Evolutionary conservation across 2,888 invertebrate genomes (phyloP), one percentile per base, ranked within the genome.

Genomic region (Sinohyriopsis cumingii): DNA sequence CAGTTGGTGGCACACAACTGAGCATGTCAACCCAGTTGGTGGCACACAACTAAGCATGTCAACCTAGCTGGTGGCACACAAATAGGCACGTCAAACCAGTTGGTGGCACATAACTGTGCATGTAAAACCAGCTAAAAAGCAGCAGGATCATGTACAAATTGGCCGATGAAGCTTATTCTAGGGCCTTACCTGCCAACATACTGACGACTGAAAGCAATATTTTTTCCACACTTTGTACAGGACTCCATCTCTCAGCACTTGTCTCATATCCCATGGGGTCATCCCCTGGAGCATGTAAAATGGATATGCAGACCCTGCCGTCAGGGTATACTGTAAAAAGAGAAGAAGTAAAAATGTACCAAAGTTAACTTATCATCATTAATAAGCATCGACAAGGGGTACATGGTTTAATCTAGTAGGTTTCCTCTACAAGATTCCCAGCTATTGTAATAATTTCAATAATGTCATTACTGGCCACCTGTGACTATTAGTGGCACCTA

Each of bases 251-350:
- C 90, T 99, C 99, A 3, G 98, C 96, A 87, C 97, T 97, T 68
- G 96, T 95, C 91, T 99, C 99, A 85, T 99, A 99, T 0, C 98
- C 98, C 95, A 98, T 98, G 0, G 99, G 99, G 91, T 99, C 99
- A 90, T 99, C 99, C 1, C 99, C 99, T 0, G 99, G 99, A 0
- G 99, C 97, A 91, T 99, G 99, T 25, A 99, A 92, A 88, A 99
- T 99, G 67, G 98, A 98, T 90, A 99, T 99, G 90, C 99, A 99
- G 3, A 99, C 99, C 87, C 98, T 92, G 0, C 99, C 99, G 92
- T 99, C 99, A 1, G 96, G 92, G 90, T 99, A 99, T 84, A 99
- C 95, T 94, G 84, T 57, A 90, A 84, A 71, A 64, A 25, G 25
- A 45, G 55, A 45, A 45, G 12, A 45, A 45, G 33, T 5, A 15